Conservation (phyloP, 2,888 invertebrate genomes). For the Rhopalosiphum nymphaeae region DNA sequence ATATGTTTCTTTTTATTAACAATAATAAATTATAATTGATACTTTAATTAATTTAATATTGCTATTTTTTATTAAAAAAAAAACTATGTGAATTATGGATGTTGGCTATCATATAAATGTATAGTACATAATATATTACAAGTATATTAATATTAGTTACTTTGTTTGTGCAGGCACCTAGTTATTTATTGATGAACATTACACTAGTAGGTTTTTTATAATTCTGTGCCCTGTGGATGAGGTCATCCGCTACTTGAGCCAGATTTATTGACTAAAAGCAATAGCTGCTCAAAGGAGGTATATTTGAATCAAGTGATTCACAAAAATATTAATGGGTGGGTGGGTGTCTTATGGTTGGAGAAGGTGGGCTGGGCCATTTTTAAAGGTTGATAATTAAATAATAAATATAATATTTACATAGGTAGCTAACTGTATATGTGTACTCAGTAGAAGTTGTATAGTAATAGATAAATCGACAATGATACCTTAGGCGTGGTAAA, state of each 20-base stretch:
- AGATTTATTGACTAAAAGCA: not conserved
- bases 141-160: not conserved
- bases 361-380: too few species aligned
- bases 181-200: not conserved
- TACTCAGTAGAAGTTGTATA: too few species aligned
- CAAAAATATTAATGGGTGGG: too few species aligned
- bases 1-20: not conserved
- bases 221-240: not conserved
- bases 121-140: not conserved
- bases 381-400: too few species aligned
- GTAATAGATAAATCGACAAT: too few species aligned
- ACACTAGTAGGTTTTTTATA: not conserved
- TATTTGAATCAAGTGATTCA: too few species aligned
- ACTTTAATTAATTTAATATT: not conserved
- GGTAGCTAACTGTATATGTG: too few species aligned
- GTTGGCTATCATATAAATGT: not conserved
- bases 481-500: too few species aligned
- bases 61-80: not conserved
- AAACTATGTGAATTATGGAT: not conserved
- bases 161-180: not conserved
- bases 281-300: too few species aligned
- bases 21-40: not conserved
- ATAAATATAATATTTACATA: too few species aligned
- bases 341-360: too few species aligned
- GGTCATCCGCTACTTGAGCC: too few species aligned